These are phyloP conservation scores for Pogonophryne albipinna DNA, from an alignment of 2,797 vertebrate species.

Conservation along the genomic window DNA sequence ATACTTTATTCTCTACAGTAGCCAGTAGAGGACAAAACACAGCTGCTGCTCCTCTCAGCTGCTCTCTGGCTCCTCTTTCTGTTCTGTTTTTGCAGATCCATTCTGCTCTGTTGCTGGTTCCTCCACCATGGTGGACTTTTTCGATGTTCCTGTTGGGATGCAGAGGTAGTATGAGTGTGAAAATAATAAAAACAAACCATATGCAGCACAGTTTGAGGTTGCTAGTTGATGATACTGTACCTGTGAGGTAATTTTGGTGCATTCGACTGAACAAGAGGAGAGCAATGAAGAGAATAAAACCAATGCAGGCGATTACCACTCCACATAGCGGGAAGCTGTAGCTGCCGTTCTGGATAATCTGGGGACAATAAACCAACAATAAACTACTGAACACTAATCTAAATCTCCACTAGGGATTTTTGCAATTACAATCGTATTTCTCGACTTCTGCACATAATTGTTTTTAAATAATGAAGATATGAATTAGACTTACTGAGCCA, in stretches of 20 bases:
- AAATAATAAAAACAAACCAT: slow-evolving; percentile 15
- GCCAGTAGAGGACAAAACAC: slow-evolving; percentile 13
- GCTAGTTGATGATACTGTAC: slow-evolving; percentile 76
- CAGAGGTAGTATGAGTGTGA: neutral
- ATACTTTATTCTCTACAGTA: slow-evolving; percentile 19
- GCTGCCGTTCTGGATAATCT: slow-evolving; percentile 94
- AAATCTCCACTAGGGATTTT: slow-evolving; percentile 29
- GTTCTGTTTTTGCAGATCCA: slow-evolving; percentile 55
- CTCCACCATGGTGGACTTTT: slow-evolving; percentile 79
- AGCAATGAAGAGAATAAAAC: slow-evolving; percentile 89
- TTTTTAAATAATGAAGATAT: slow-evolving; percentile 11
- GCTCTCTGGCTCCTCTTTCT: slow-evolving; percentile 45
- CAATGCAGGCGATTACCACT: slow-evolving; percentile 90
- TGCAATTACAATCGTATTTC: slow-evolving; percentile 20
- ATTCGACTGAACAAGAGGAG: slow-evolving; percentile 93
- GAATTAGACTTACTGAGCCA: slow-evolving; percentile 89
- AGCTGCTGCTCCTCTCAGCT: slow-evolving; percentile 56
- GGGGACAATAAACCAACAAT: slow-evolving; percentile 48
- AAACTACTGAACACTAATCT: slow-evolving; percentile 33
- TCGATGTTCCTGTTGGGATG: slow-evolving; percentile 72
- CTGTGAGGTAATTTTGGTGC: slow-evolving; percentile 89
- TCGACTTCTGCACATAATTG: slow-evolving; percentile 6
- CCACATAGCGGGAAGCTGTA: slow-evolving; percentile 96
- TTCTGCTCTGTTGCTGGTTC: slow-evolving; percentile 64
- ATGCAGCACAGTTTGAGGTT: neutral